These are phyloP conservation scores for Acyrthosiphon pisum DNA, from an alignment of 1,140 invertebrate genomes.

Conservation along the genomic window DNA sequence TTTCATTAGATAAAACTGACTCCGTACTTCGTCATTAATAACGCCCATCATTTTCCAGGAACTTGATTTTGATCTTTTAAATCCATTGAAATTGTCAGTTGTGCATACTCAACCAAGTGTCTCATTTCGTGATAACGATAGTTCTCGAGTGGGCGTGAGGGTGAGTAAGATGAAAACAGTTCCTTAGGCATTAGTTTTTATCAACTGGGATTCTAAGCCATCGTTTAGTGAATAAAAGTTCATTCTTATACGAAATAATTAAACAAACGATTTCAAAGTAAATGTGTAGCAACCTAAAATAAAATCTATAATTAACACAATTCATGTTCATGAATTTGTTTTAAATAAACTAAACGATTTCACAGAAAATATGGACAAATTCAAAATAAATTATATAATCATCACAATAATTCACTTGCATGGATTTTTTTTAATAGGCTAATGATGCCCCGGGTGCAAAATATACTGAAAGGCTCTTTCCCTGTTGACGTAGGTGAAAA, in stretches of 20 bases:
- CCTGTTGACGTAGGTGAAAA: too few species aligned
- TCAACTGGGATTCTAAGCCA: neutral
- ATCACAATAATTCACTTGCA: too few species aligned
- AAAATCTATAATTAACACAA: neutral
- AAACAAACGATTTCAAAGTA: neutral
- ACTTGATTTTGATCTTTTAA: slow-evolving; percentile 6
- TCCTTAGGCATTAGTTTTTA: neutral
- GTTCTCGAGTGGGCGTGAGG: neutral
- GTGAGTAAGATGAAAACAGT: neutral
- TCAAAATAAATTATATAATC: too few species aligned
- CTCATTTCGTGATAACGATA: slow-evolving; percentile 5
- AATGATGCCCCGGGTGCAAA: too few species aligned
- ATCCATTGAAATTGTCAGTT: neutral
- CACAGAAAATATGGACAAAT: too few species aligned
- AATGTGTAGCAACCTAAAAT: neutral
- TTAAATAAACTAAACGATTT: neutral
- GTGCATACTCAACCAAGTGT: neutral
- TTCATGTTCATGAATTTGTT: neutral
- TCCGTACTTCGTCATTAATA: neutral
- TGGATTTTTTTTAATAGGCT: too few species aligned
- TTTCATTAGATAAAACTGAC: slow-evolving; percentile 21
- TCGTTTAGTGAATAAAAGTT: neutral
- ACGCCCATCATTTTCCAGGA: neutral
- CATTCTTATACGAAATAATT: neutral
- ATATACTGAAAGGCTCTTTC: too few species aligned